Evolutionary conservation across 1,140 invertebrate genomes (phyloP), one percentile per base, ranked within the genome.

Genomic region (Pseudomyrmex sp.): DNA sequence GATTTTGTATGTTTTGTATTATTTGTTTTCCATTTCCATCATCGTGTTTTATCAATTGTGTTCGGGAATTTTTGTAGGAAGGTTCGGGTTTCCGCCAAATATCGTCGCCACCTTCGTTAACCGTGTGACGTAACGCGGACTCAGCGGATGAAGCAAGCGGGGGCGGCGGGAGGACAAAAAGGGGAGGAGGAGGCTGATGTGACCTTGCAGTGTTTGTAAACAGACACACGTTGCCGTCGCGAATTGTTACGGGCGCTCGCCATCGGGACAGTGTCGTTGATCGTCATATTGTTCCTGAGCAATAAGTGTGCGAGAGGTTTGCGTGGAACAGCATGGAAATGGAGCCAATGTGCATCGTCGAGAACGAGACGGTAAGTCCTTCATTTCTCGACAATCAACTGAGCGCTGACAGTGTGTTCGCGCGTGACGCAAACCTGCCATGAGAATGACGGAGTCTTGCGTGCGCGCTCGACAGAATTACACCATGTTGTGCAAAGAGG

Each of bases 141-240:
- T 85, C 80, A 58, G 69, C 85, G 76, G 65, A 13, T 26, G 65
- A 70, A 70, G 20, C 35, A 44, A 50, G 76, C 65, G 76, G 66
- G 76, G 66, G 54, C n/a, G 66, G 20, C 15, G 18, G 65, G 56
- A 56, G 62, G 70, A n/a, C 52, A 61, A 52, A 68, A 69, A 35
- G 35, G 5, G 66, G 74, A 54, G 73, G 85, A 88, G 89, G 88
- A 89, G 88, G 92, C 91, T 90, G 91, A 91, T 91, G 92, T 94
- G 93, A 93, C 93, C 93, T 94, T 94, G 93, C 91, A 91, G 92
- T 94, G 93, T 94, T 94, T 94, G 93, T 93, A 94, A 94, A 94
- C 93, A 93, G 92, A 93, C 91, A 93, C 93, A 93, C 93, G 93
- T 93, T 94, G 93, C 86, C 83, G 82, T 88, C 85, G 59, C 59